These are phyloP conservation scores for Silurus meridionalis DNA, from an alignment of 2,113 vertebrate species.

Conservation along the genomic window DNA sequence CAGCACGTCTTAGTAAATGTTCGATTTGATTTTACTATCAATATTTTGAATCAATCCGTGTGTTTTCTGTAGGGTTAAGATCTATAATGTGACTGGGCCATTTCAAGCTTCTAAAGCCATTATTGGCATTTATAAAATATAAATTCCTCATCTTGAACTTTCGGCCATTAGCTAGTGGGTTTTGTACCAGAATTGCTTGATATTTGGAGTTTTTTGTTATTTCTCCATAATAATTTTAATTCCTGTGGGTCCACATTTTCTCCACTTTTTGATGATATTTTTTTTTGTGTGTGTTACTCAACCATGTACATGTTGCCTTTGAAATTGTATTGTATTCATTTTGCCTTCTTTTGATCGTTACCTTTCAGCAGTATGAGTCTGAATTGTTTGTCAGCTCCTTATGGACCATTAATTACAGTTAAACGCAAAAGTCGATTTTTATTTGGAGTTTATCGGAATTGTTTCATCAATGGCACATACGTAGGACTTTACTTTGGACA, in stretches of 20 bases:
- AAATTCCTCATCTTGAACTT: not conserved
- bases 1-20: not conserved
- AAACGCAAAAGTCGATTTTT: not conserved
- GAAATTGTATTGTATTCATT: no score
- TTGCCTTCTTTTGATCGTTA: not conserved
- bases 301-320: not conserved
- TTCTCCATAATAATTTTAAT: no score
- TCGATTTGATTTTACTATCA: not conserved
- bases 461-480: not conserved
- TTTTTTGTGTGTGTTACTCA: no score
- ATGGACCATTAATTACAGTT: not conserved
- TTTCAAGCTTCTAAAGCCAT: not conserved
- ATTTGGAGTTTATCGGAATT: not conserved
- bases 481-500: not conserved
- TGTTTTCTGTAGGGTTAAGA: not conserved
- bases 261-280: no score
- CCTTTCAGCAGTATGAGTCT: not conserved
- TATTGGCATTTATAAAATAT: no score
- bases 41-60: not conserved
- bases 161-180: not conserved
- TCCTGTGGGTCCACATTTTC: no score
- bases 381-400: not conserved
- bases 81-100: not conserved
- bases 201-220: not conserved
- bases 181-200: not conserved